A percentile compares a stretch with the other conserved stretches of the same genome.
phyloP scores from a whole-genome alignment of 37 sponge, comb jelly and placozoan species.

The Halisarca cf. caerulea region DNA sequence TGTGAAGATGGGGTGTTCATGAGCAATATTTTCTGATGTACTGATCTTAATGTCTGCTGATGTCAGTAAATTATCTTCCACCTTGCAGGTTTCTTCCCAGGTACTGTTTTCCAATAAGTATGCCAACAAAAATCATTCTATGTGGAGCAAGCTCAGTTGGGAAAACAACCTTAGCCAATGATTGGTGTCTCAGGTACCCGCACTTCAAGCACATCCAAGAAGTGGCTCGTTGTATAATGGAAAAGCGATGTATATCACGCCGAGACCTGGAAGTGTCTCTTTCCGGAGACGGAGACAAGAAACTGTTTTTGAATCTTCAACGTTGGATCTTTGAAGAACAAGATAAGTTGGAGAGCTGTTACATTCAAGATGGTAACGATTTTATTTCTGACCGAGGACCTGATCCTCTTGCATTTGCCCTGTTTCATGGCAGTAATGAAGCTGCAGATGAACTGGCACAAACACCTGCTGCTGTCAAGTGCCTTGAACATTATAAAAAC shows the following conservation, averaged over 20 bases:
- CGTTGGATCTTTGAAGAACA: slow-evolving; percentile 58
- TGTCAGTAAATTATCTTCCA: too few species aligned
- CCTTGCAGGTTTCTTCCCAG: too few species aligned
- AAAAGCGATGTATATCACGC: slow-evolving; percentile 16
- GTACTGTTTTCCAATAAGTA: too few species aligned
- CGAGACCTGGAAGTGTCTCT: slow-evolving; percentile 52
- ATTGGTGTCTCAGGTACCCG: slow-evolving; percentile 55
- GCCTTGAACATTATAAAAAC: slow-evolving; percentile 40
- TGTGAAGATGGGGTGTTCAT: too few species aligned
- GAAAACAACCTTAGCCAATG: slow-evolving; percentile 67
- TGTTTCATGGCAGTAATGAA: not conserved
- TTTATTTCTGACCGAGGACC: slow-evolving; percentile 76
- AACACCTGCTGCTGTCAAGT: not conserved
- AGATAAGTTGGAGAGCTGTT: slow-evolving; percentile 31
- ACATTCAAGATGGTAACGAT: not conserved
- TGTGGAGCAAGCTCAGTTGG: slow-evolving; percentile 84
- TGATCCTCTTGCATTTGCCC: slow-evolving; percentile 51
- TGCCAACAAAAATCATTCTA: slow-evolving; percentile 45
- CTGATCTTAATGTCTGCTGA: too few species aligned
- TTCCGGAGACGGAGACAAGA: slow-evolving; percentile 32
- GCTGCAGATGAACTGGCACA: not conserved
- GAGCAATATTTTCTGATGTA: too few species aligned
- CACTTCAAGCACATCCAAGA: slow-evolving; percentile 51
- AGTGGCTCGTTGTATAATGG: slow-evolving; percentile 67
- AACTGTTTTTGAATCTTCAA: slow-evolving; percentile 53